Conservation (phyloP, 2,888 invertebrate species). For the Idaea biselata region DNA sequence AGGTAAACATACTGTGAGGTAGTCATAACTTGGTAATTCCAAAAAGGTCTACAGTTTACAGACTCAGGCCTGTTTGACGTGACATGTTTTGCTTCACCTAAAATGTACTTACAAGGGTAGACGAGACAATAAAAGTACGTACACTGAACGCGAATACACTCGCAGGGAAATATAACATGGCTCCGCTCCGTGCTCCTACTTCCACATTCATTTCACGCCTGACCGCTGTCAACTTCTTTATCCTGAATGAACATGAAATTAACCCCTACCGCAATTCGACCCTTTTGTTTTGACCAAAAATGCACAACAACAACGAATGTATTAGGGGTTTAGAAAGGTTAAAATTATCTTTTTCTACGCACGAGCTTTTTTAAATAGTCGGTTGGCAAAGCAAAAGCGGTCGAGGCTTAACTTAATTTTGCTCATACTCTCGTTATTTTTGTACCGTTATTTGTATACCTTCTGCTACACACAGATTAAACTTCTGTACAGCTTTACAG, state of each 20-base stretch:
- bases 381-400: background rate
- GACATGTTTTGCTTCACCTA: constrained; percentile 11
- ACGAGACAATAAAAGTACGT: constrained; percentile 20
- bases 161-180: constrained; percentile 3
- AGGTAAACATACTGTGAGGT: background rate
- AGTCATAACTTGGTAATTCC: background rate
- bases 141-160: constrained; percentile 7
- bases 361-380: background rate
- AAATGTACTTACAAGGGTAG: constrained; percentile 12
- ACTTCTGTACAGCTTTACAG: too few species aligned
- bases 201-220: constrained; percentile 32
- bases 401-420: background rate
- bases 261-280: constrained; percentile 31
- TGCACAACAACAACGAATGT: constrained; percentile 27
- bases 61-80: constrained; percentile 6
- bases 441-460: background rate
- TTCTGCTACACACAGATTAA: background rate
- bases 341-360: constrained; percentile 21
- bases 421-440: background rate
- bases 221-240: constrained; percentile 36
- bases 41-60: constrained; percentile 2
- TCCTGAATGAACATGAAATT: constrained; percentile 30
- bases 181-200: constrained; percentile 15
- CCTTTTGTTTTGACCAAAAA: constrained; percentile 31
- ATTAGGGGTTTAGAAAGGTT: constrained; percentile 22